Base-by-base conservation (phyloP, 1,140 invertebrate species). In the Cyrtorhinus lividipennis region DNA sequence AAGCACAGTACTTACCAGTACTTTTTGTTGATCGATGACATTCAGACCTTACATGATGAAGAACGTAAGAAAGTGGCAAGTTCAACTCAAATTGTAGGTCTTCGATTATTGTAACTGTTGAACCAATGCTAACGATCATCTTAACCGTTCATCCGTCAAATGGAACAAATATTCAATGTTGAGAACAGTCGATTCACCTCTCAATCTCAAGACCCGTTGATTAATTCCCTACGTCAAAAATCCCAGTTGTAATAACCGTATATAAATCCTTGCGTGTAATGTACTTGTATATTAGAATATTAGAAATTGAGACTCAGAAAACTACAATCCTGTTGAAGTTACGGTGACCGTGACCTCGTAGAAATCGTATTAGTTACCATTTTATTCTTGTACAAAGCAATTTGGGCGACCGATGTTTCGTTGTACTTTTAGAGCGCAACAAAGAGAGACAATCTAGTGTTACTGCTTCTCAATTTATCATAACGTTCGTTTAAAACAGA, bases 1-100 rank as follows among this genome's bases (percentile, higher is more conserved):
- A 25, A 44, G 62, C 56, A 30, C 20, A 25, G 62, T 64, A 64
- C 62, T 64, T 64, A 64, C 23, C 25, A 22, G 23, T 64, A 30
- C n/a, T n/a, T n/a, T n/a, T n/a, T n/a, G n/a, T n/a, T n/a, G n/a
- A n/a, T n/a, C n/a, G n/a, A n/a, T n/a, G n/a, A n/a, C n/a, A n/a
- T n/a, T n/a, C n/a, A n/a, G n/a, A n/a, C n/a, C n/a, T n/a, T n/a
- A n/a, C n/a, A n/a, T n/a, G n/a, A n/a, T n/a, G n/a, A n/a, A n/a
- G n/a, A n/a, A n/a, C n/a, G n/a, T n/a, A n/a, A n/a, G n/a, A n/a
- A n/a, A n/a, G n/a, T n/a, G n/a, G n/a, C n/a, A n/a, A n/a, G n/a
- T n/a, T n/a, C n/a, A n/a, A n/a, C n/a, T n/a, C n/a, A n/a, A n/a
- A n/a, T n/a, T n/a, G n/a, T n/a, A n/a, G n/a, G n/a, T n/a, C n/a